Base-by-base conservation (phyloP, 2,888 invertebrate genomes). In the Heliconius erato region DNA sequence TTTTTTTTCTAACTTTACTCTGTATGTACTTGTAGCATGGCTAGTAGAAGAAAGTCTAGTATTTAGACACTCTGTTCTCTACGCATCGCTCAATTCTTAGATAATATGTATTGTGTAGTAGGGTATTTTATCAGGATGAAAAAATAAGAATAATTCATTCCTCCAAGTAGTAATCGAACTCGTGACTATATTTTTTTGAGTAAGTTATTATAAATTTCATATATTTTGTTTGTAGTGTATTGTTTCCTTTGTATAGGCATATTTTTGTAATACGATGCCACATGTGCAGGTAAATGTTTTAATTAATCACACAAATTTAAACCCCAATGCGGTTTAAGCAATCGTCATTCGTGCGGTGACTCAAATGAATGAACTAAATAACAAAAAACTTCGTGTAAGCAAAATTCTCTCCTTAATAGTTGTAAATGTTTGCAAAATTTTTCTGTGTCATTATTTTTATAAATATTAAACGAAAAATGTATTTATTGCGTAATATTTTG, bases 251-350 rank as follows among this genome's bases (percentile, higher is more conserved):
- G 23, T 71, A 44, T 11, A n/a, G 12, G n/a, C 40, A 71, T 40
- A 69, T 71, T 71, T 44, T n/a, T 35, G 40, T 26, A 23, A 71
- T n/a, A 40, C 23, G 11, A 44, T 72, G n/a, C n/a, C 71, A 72
- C 44, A 44, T 72, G 72, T 26, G 3, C 44, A 72, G 26, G 72
- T 72, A 72, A 72, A 72, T 72, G 72, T 26, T 72, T 72, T 44
- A 9, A 72, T 28, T 72, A 72, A 72, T 72, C 44, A 71, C 40
- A 72, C 16, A 44, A 19, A n/a, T 72, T 16, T 44, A 72, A 49
- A 16, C 44, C 44, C 71, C 72, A 5, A 44, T 26, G 44, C 72
- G 72, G 72, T 44, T 72, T 44, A 72, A 44, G 26, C 44, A 44
- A 72, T 72, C 26, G 14, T n/a, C 71, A 14, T n/a, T 5, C 12